Conservation (phyloP, 2,888 invertebrate species). For the Melinaea menophilus region DNA sequence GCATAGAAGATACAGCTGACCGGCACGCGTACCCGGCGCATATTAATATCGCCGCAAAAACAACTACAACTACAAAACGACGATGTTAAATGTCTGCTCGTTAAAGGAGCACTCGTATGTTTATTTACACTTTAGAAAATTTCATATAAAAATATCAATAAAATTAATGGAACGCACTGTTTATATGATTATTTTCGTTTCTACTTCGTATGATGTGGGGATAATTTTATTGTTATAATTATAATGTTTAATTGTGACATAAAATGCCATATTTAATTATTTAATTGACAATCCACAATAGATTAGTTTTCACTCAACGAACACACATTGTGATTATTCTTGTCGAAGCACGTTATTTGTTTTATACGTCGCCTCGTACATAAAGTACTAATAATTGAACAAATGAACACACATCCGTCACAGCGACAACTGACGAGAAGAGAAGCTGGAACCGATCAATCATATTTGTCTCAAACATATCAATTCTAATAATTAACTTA, state of each 20-base stretch:
- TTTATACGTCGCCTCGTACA: neutral
- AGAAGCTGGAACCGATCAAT: neutral
- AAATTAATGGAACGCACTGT: too few relatives aligned
- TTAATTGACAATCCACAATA: too few relatives aligned
- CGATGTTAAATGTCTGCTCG: conserved; percentile 40
- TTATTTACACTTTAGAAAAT: too few relatives aligned
- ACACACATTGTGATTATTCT: neutral
- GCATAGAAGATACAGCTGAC: conserved; percentile 76
- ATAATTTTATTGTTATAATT: too few relatives aligned
- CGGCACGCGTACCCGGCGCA: conserved; percentile 72
- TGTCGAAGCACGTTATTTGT: neutral
- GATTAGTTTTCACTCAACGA: too few relatives aligned
- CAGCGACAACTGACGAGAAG: neutral
- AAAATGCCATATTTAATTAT: too few relatives aligned
- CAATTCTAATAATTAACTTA: conserved; percentile 29
- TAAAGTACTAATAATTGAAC: neutral
- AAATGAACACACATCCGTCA: neutral
- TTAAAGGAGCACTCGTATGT: too few relatives aligned
- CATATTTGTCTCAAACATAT: conserved; percentile 27
- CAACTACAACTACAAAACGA: conserved; percentile 63
- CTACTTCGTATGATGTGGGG: too few relatives aligned
- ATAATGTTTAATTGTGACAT: too few relatives aligned
- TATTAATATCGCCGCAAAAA: conserved; percentile 67
- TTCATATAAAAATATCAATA: too few relatives aligned
- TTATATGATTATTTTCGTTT: too few relatives aligned